Percentiles rank a stretch among this genome's conserved stretches.
phyloP scores from a whole-genome alignment of 2,113 vertebrate species.

The Miniopterus natalensis region DNA sequence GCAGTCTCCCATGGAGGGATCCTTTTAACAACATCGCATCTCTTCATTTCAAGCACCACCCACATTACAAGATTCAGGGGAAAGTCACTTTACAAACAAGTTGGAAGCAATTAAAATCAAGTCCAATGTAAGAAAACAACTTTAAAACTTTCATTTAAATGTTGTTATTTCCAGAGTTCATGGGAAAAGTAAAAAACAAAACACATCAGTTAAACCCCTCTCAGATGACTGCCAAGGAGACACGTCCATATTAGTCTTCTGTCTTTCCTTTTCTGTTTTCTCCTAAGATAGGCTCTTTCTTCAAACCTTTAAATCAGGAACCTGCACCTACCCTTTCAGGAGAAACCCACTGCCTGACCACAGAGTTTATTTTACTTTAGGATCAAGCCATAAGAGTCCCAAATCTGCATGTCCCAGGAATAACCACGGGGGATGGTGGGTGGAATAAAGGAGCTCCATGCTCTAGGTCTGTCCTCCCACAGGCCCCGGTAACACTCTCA shows the following conservation, averaged over 20 bases:
- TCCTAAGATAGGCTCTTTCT: neutral
- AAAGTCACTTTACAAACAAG: constrained; percentile 43
- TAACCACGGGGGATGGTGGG: too few species aligned
- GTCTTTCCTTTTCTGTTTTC: neutral
- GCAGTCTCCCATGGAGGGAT: neutral
- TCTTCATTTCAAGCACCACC: constrained; percentile 32
- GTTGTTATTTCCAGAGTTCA: neutral
- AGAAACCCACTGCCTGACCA: neutral
- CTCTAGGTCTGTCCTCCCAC: neutral
- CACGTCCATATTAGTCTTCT: neutral
- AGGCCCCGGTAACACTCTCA: neutral
- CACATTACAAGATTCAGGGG: neutral
- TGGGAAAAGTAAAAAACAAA: neutral
- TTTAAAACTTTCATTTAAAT: constrained; percentile 56
- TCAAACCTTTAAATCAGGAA: neutral
- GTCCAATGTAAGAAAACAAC: neutral
- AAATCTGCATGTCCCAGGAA: neutral
- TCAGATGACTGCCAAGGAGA: neutral
- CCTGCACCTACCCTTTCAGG: neutral
- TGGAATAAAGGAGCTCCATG: neutral
- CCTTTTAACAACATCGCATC: neutral
- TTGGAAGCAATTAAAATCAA: constrained; percentile 21
- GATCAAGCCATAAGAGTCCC: neutral
- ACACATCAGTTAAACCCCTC: neutral
- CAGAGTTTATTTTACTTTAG: neutral